A percentile compares a stretch with the other conserved stretches of the same genome.
phyloP scores from a whole-genome alignment of 2,113 vertebrate genomes.

The Oreocharis arfaki region DNA sequence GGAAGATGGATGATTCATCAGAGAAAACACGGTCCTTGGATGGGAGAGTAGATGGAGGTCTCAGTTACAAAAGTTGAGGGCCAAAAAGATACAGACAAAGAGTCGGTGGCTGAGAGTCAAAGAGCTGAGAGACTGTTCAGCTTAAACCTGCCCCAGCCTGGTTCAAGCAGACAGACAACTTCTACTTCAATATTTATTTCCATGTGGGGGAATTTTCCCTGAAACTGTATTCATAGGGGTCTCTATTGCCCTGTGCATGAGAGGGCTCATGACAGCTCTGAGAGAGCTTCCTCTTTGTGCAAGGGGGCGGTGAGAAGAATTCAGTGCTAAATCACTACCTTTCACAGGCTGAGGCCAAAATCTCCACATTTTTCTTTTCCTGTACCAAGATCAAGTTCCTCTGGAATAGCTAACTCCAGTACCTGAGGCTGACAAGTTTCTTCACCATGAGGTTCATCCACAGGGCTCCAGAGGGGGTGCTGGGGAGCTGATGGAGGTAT shows the following conservation, averaged over 20 bases:
- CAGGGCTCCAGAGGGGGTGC: background rate
- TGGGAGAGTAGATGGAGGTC: background rate
- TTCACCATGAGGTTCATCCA: fast-evolving
- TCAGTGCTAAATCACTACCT: background rate
- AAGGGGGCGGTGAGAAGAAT: background rate
- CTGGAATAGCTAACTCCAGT: background rate
- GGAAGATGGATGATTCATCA: background rate
- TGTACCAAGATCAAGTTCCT: background rate
- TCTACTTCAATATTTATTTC: background rate
- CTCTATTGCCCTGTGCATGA: background rate
- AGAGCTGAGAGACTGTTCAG: background rate
- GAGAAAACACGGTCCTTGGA: background rate
- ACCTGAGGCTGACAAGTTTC: background rate
- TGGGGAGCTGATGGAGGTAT: background rate
- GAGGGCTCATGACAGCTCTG: background rate
- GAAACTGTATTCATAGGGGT: background rate
- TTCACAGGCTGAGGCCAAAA: background rate
- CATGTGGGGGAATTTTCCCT: background rate
- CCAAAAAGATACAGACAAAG: background rate
- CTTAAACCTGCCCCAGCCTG: background rate
- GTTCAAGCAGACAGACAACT: background rate
- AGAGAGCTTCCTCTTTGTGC: background rate
- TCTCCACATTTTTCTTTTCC: background rate
- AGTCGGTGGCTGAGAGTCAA: fast-evolving
- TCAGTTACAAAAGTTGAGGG: background rate